Percentiles rank a stretch among this genome's conserved stretches.
Evolutionary conservation across 2,888 invertebrate genomes (phyloP).

Genomic region (Pachycephus smyrnensis): DNA sequence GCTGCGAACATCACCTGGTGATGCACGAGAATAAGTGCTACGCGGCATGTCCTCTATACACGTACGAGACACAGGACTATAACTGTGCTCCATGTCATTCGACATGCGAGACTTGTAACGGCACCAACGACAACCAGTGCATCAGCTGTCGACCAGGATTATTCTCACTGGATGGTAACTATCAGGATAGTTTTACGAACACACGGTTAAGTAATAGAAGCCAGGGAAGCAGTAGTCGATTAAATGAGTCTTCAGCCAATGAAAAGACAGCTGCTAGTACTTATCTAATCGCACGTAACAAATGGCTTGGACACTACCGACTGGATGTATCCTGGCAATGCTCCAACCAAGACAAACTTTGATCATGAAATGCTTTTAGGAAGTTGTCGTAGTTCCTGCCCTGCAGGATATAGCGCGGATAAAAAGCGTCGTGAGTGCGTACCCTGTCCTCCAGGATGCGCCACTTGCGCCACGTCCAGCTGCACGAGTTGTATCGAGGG

Average conservation of each 20-base stretch:
- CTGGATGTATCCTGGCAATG: background rate
- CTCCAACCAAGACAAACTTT: background rate
- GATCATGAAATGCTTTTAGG: constrained; percentile 71
- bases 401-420: constrained; percentile 80
- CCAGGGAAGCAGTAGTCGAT: background rate
- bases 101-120: constrained; percentile 84
- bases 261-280: background rate
- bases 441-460: constrained; percentile 83
- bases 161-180: constrained; percentile 76
- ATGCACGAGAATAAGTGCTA: constrained; percentile 85
- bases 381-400: constrained; percentile 79
- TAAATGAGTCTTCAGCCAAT: background rate
- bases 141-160: constrained; percentile 82
- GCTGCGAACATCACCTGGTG: constrained; percentile 89
- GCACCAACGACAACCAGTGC: constrained; percentile 82
- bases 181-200: background rate
- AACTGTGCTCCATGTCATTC: constrained; percentile 84
- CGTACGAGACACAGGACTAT: constrained; percentile 89
- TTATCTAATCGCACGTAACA: background rate
- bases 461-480: constrained; percentile 77
- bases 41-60: constrained; percentile 84
- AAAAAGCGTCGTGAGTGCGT: constrained; percentile 84
- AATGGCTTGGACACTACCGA: background rate
- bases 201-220: background rate
- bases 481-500: constrained; percentile 81